Evolutionary conservation across 2,888 invertebrate species (phyloP).

Genomic region (Heteromyza rotundicornis): DNA sequence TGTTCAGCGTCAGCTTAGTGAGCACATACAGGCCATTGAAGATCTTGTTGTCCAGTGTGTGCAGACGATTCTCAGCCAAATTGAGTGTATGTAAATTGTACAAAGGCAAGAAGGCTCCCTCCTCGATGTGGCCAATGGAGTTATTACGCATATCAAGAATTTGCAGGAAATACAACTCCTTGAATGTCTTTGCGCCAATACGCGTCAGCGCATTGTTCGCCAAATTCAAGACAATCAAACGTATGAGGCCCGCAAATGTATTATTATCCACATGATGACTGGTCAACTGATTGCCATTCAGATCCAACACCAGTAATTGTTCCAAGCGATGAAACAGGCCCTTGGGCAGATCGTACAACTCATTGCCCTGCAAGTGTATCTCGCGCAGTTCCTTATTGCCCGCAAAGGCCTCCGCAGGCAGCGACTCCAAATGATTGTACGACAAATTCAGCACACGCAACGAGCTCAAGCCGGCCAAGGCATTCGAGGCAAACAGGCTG

Average conservation of each 20-base stretch:
- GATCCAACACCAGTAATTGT: slow-evolving; percentile 81
- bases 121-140: slow-evolving; percentile 86
- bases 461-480: slow-evolving; percentile 78
- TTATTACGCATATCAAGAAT: slow-evolving; percentile 86
- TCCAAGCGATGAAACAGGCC: slow-evolving; percentile 84
- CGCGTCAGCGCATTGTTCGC: slow-evolving; percentile 85
- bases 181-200: slow-evolving; percentile 83
- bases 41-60: slow-evolving; percentile 79
- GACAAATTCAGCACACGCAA: slow-evolving; percentile 85
- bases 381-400: slow-evolving; percentile 82
- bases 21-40: slow-evolving; percentile 85
- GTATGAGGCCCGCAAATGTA: slow-evolving; percentile 83
- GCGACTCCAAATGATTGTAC: slow-evolving; percentile 79
- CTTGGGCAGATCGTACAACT: slow-evolving; percentile 80
- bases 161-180: slow-evolving; percentile 85
- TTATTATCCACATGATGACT: slow-evolving; percentile 85
- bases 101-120: slow-evolving; percentile 84
- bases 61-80: slow-evolving; percentile 84
- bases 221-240: slow-evolving; percentile 83
- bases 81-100: slow-evolving; percentile 90
- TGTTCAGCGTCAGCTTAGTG: slow-evolving; percentile 83
- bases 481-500: slow-evolving; percentile 77
- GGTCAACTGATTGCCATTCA: slow-evolving; percentile 84
- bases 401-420: slow-evolving; percentile 83
- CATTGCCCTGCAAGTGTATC: slow-evolving; percentile 84